Base-by-base conservation (phyloP, 2,888 invertebrate species). In the Chaetogeoica ovagalla region DNA sequence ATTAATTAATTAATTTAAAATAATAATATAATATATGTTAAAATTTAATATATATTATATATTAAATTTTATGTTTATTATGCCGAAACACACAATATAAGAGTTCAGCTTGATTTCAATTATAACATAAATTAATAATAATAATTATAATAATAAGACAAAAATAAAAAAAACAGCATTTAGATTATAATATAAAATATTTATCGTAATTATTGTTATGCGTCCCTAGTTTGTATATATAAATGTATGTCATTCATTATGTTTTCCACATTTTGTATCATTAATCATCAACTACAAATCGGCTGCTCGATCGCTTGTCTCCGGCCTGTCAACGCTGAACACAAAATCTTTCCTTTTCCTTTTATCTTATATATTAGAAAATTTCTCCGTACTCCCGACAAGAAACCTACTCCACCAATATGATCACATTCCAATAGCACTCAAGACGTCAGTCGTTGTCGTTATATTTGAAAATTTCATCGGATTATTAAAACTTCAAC, bases 201-300 rank as follows among this genome's bases (percentile, higher is more conserved):
- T 6, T 43, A 23, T 52, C 9, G 43, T 59, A 75, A 75, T 57
- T 17, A 75, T 57, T 17, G 55, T 39, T 55, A 55, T 21, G 39
- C 23, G 62, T 21, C 74, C 65, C 21, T 30, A 8, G 37, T 75
- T 37, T 17, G 17, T 30, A 19, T 55, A 23, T 4, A 30, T 30
- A 30, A 30, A 30, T 30, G 17, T 8, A 48, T 66, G 37, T 21
- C 17, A 59, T 63, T 62, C 17, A 63, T 71, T 55, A 52, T 55
- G 60, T 59, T 68, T 60, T 21, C n/a, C 37, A 52, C 37, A 21
- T 13, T 52, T 70, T 62, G 15, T 57, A n/a, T 55, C 77, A 55
- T 70, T 55, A 79, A 70, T 79, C 77, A 63, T 70, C 77, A 23
- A 52, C 55, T 55, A 70, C 52, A 70, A 71, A 77, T 62, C 52